A percentile compares a stretch with the other conserved stretches of the same genome.
Conservation (phyloP, 2,797 vertebrate species). For the Falco rusticolus region DNA sequence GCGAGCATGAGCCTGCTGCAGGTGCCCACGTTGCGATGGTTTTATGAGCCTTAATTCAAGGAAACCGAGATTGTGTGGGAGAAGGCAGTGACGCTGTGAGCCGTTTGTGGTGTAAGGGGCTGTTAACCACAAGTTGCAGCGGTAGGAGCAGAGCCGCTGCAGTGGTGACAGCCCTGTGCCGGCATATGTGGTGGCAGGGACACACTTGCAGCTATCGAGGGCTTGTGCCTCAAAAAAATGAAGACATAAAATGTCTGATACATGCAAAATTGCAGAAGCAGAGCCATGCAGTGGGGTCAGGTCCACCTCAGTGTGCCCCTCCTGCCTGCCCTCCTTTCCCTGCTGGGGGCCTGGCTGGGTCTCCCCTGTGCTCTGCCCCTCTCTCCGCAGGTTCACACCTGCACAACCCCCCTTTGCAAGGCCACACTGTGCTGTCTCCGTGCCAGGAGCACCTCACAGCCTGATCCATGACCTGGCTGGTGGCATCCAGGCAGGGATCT, state of each 20-base stretch:
- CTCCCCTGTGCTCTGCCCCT: background rate
- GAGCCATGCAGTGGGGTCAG: background rate
- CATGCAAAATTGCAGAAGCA: background rate
- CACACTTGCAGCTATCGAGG: accelerated
- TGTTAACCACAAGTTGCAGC: accelerated
- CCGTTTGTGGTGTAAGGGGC: background rate
- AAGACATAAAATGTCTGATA: background rate
- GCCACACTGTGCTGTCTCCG: accelerated
- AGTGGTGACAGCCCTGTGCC: background rate
- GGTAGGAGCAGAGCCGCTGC: background rate
- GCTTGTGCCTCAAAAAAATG: background rate
- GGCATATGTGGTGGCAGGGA: background rate
- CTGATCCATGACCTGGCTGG: no score
- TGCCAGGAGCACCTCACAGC: background rate
- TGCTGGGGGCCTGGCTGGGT: accelerated
- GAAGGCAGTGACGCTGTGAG: background rate
- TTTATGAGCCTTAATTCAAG: background rate
- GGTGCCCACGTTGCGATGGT: accelerated
- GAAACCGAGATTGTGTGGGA: background rate
- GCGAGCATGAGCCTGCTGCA: background rate
- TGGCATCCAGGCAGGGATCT: background rate
- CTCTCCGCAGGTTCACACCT: background rate
- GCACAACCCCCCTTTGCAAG: background rate
- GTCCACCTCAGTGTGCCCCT: background rate
- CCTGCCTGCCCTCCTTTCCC: background rate